These are phyloP conservation scores for Crenichthys baileyi DNA, from an alignment of 2,797 vertebrate species.

Conservation along the genomic window DNA sequence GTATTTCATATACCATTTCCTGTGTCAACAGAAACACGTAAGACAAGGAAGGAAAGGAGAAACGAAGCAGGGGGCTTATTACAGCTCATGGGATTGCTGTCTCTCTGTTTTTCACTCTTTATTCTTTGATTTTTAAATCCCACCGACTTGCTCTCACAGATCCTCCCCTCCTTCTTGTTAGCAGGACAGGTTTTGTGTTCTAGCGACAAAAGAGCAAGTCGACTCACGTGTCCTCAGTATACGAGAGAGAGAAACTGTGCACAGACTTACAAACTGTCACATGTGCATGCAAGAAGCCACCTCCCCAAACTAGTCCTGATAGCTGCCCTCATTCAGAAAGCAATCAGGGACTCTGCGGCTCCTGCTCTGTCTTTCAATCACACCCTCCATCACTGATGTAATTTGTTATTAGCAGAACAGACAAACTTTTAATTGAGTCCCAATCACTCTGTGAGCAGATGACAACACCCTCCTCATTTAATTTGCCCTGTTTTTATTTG, in stretches of 20 bases:
- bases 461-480: constrained; percentile 59
- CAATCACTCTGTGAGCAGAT: constrained; percentile 61
- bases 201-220: constrained; percentile 40
- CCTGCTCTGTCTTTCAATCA: constrained; percentile 63
- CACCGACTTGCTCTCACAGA: constrained; percentile 30
- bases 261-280: constrained; percentile 35
- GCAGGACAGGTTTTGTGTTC: constrained; percentile 65
- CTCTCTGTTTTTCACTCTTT: constrained; percentile 52
- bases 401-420: constrained; percentile 72
- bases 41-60: constrained; percentile 14
- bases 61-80: constrained; percentile 44
- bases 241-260: constrained; percentile 28
- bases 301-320: constrained; percentile 57
- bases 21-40: constrained; percentile 49
- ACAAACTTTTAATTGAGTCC: constrained; percentile 80
- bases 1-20: constrained; percentile 46
- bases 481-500: constrained; percentile 53
- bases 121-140: constrained; percentile 60
- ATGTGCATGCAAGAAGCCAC: constrained; percentile 35
- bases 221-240: constrained; percentile 25
- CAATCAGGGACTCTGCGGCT: constrained; percentile 64
- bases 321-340: constrained; percentile 65
- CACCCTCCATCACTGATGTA: constrained; percentile 66
- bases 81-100: constrained; percentile 62
- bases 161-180: constrained; percentile 51